A percentile compares a stretch with the other conserved stretches of the same genome.
Evolutionary conservation across 2,797 vertebrate species (phyloP).

Genomic region (Sebastes kiyomatsui): DNA sequence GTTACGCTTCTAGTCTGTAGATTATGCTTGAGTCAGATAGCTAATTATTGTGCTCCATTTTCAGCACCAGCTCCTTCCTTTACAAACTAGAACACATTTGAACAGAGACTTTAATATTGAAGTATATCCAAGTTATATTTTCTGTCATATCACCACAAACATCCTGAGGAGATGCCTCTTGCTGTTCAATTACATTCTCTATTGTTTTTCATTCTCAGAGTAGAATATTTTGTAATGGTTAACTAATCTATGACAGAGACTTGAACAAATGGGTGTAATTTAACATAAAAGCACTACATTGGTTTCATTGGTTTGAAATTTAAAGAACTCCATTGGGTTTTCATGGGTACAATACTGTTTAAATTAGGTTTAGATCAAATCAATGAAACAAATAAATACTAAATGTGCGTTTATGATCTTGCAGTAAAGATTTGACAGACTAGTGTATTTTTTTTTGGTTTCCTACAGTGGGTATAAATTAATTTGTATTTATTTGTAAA

Average conservation of each 20-base stretch:
- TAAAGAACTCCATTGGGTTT: not conserved
- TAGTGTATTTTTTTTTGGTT: conserved; percentile 9
- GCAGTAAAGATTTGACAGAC: conserved; percentile 12
- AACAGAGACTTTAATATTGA: too few relatives aligned
- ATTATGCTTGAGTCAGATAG: not conserved
- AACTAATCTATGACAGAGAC: not conserved
- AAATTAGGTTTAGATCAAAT: conserved; percentile 22
- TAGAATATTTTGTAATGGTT: not conserved
- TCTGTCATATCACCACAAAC: not conserved
- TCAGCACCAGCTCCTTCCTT: not conserved
- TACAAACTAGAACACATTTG: not conserved
- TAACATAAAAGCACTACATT: not conserved
- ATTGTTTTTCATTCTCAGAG: not conserved
- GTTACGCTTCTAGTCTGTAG: not conserved
- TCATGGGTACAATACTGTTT: not conserved
- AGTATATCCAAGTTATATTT: not conserved
- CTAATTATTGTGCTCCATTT: not conserved
- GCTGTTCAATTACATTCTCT: not conserved
- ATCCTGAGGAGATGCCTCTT: not conserved
- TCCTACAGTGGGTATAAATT: conserved; percentile 11
- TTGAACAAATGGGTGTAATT: not conserved
- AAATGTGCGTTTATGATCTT: conserved; percentile 3
- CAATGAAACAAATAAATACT: conserved; percentile 16
- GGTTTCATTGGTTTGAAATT: not conserved
- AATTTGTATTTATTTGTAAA: conserved; percentile 40